Base-by-base conservation (phyloP, 2,888 invertebrate species). In the Spicauda simplicius region DNA sequence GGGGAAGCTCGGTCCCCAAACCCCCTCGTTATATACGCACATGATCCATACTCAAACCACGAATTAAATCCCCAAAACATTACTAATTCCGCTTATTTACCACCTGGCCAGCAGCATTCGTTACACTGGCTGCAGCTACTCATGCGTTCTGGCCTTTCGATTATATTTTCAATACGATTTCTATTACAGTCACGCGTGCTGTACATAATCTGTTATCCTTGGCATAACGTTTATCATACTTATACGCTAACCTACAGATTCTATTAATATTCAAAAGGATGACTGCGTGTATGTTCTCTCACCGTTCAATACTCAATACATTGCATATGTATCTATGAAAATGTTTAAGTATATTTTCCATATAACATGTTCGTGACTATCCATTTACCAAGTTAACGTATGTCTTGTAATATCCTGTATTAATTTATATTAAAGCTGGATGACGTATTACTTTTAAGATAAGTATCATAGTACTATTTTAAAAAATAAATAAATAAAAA, bases 101-200 rank as follows among this genome's bases (percentile, higher is more conserved):
- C 7, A 45, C 11, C n/a, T 5, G 50, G 50, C 11, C 18, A 50
- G 50, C 18, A 50, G 18, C 50, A 50, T 11, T 18, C 10, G 18
- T 50, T n/a, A 18, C 10, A 18, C 50, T 18, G 18, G 50, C 18
- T 18, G 50, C 50, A 50, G 6, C n/a, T 50, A 50, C 50, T 50
- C 11, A 37, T n/a, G 41, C 30, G 18, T 30, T 25, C 33, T 30
- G 50, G 41, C 60, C 66, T 61, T 60, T 67, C 37, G 19, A 56
- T 54, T 61, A 60, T 66, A 53, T 59, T 55, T 66, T 66, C 61
- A 67, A 37, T 67, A 61, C 72, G 71, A 72, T 76, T 76, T 76
- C 76, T 74, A 75, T 75, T 75, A 67, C 72, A 72, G 71, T 75
- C 76, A 76, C 74, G 76, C 74, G 71, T 69, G 37, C 20, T n/a